These are phyloP conservation scores for Pomacea canaliculata DNA, from an alignment of 2,888 invertebrate species.

Conservation along the genomic window DNA sequence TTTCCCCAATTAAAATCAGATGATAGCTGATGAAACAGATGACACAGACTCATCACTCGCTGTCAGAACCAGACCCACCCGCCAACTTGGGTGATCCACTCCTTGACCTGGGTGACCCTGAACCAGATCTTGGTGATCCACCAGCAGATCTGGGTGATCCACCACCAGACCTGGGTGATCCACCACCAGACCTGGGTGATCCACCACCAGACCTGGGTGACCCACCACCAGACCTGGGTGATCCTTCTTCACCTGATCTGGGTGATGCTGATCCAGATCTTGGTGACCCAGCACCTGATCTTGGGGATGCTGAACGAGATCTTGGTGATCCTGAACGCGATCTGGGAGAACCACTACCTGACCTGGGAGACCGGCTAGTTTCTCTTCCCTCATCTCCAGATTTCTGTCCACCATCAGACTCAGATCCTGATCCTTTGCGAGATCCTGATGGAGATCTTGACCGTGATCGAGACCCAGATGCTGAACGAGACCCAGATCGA, in stretches of 20 bases:
- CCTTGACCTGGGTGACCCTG: constrained; percentile 21
- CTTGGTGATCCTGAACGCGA: constrained; percentile 36
- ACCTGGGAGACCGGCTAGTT: constrained; percentile 11
- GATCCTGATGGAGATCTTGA: constrained; percentile 38
- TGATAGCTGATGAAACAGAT: too few species aligned
- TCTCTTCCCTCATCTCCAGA: constrained; percentile 33
- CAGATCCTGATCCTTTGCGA: constrained; percentile 34
- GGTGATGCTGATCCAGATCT: constrained; percentile 3
- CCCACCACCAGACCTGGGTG: constrained; percentile 21
- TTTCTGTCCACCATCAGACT: constrained; percentile 31
- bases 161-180: constrained; percentile 17
- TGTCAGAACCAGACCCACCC: constrained; percentile 18
- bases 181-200: constrained; percentile 33
- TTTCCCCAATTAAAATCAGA: too few species aligned
- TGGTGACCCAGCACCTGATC: constrained; percentile 29
- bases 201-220: constrained; percentile 22
- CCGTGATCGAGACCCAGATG: constrained; percentile 35
- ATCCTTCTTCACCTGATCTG: constrained; percentile 22
- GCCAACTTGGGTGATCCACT: constrained; percentile 12
- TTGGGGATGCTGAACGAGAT: constrained; percentile 31
- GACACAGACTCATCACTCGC: constrained; percentile 4
- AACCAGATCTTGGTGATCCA: constrained; percentile 33
- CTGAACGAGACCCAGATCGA: constrained; percentile 46
- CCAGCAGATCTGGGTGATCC: constrained; percentile 19
- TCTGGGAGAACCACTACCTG: constrained; percentile 18